Evolutionary conservation across 2,888 invertebrate genomes (phyloP).

Genomic region (Chouioia cunea): DNA sequence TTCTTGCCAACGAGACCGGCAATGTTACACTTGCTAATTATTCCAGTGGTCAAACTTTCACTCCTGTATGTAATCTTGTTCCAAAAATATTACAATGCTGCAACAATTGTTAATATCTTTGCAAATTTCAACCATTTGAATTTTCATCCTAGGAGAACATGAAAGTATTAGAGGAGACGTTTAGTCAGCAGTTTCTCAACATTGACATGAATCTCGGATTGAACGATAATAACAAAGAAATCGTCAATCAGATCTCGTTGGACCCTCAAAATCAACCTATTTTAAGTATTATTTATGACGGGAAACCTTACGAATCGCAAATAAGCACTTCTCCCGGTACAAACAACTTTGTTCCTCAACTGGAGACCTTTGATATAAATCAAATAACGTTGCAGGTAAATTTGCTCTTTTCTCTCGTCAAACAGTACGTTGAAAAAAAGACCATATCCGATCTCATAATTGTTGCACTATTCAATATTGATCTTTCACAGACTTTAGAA

Average conservation of each 20-base stretch:
- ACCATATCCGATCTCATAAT: not conserved
- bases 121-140: constrained; percentile 2
- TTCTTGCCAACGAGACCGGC: constrained; percentile 65
- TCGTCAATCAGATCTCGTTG: constrained; percentile 47
- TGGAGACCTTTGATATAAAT: constrained; percentile 62
- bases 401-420: not conserved
- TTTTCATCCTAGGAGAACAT: constrained; percentile 62
- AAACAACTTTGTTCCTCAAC: constrained; percentile 57
- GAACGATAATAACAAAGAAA: constrained; percentile 45
- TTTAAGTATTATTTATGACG: constrained; percentile 60
- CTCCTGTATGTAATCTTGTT: constrained; percentile 57
- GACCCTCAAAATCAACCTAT: constrained; percentile 54
- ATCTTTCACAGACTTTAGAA: constrained; percentile 50
- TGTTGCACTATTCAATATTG: constrained; percentile 1
- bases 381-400: constrained; percentile 59
- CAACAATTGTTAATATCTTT: not conserved
- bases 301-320: constrained; percentile 53
- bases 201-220: constrained; percentile 60
- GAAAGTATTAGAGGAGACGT: constrained; percentile 66
- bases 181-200: constrained; percentile 66
- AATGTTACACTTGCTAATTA: constrained; percentile 65
- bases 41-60: constrained; percentile 63
- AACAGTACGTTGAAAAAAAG: too few species aligned
- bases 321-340: constrained; percentile 48
- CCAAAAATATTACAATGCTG: constrained; percentile 14